Base-by-base conservation (phyloP, 2,888 invertebrate genomes). In the Stenolophus ochropezus region DNA sequence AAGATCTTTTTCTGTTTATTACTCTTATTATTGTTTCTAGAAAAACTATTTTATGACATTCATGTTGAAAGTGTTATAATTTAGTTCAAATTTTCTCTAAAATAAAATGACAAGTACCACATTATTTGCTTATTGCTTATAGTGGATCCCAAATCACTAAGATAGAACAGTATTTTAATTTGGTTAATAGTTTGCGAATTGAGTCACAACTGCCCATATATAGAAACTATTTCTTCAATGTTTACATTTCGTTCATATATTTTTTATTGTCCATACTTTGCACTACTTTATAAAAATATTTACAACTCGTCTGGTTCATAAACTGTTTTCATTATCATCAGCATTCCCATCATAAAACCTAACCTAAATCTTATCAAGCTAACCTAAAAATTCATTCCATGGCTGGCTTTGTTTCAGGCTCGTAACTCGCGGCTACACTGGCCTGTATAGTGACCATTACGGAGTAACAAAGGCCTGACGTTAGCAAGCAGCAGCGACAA, bases 331-430 rank as follows among this genome's bases (percentile, higher is more conserved):
- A 42, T 42, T 42, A 42, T 42, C 33, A 11, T 1, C 33, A 42
- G 6, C 33, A 33, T 42, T 42, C 33, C 33, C 33, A 6, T 42
- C 1, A 42, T 42, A 42, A 42, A 42, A 42, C 33, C 33, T 42
- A 42, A 42, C 33, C 65, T 69, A 69, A 33, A 69, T 69, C 33
- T 33, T 69, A 69, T 14, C 16, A 33, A 33, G 14, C 33, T 69
- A 69, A 69, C 65, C 65, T 33, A 33, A 69, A 69, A 69, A 69
- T 69, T 27, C 65, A 69, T 69, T 69, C 27, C 65, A 8, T 33
- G 65, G 65, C 18, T 27, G 27, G 33, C 18, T 69, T 69, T 69
- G 65, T 69, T 69, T 69, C 65, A 69, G 65, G 27, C 6, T 33
- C 33, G 27, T 69, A 69, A 69, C 33, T 69, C 33, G 33, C 16